A percentile compares a stretch with the other conserved stretches of the same genome.
These are phyloP conservation scores for Euura lappo DNA, from an alignment of 1,140 invertebrate species.

Conservation along the genomic window DNA sequence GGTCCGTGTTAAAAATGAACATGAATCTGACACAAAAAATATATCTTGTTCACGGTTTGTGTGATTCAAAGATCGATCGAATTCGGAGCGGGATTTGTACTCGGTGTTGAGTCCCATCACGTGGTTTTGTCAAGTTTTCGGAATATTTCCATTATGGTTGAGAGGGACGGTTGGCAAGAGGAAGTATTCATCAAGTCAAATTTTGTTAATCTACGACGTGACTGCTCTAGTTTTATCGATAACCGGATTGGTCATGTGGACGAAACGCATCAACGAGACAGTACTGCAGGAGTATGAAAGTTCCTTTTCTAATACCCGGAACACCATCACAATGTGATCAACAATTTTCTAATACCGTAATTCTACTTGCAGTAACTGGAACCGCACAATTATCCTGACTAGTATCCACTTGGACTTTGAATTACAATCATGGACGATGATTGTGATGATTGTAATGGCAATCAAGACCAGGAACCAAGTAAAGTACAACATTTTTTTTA, in stretches of 20 bases:
- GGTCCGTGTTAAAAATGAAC: too few species aligned
- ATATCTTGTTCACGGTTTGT: too few species aligned
- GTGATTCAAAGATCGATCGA: too few species aligned
- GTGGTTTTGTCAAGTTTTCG: neutral
- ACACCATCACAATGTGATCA: too few species aligned
- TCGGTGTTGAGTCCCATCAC: neutral
- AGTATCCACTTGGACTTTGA: neutral
- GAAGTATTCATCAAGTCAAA: neutral
- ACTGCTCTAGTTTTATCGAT: neutral
- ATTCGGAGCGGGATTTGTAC: neutral
- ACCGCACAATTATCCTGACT: neutral
- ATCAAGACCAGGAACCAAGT: neutral
- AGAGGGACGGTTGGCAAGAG: neutral
- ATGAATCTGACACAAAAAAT: too few species aligned
- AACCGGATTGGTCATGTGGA: neutral
- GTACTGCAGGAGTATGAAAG: neutral
- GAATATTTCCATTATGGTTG: neutral
- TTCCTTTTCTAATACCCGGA: too few species aligned
- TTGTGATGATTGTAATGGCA: neutral
- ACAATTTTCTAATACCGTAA: too few species aligned
- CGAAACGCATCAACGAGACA: too few species aligned
- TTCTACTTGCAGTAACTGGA: too few species aligned
- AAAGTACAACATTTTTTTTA: neutral
- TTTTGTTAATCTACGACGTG: neutral
- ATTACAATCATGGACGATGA: neutral